phyloP scores from a whole-genome alignment of 2,113 vertebrate genomes.

The Cettia cetti region DNA sequence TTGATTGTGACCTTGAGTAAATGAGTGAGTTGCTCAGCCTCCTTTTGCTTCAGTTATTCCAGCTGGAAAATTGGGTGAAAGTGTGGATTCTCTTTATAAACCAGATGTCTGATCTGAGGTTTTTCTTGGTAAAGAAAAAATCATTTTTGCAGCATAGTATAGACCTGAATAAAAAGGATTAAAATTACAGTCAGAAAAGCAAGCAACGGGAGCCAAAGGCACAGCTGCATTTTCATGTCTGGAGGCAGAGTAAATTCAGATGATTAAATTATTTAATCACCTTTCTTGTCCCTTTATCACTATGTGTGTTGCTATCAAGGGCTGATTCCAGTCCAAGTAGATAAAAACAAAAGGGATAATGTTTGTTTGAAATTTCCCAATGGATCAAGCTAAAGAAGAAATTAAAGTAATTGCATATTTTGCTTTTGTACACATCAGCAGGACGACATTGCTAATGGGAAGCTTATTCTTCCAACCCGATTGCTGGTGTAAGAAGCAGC shows the following conservation, averaged over 20 bases:
- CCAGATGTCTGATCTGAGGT: slow-evolving; percentile 2
- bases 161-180: background rate
- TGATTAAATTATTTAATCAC: slow-evolving; percentile 24
- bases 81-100: background rate
- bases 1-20: background rate
- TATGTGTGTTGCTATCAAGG: background rate
- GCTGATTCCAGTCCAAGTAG: background rate
- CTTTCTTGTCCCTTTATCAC: background rate
- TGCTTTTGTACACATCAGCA: background rate
- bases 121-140: slow-evolving; percentile 4
- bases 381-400: background rate
- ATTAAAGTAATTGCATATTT: background rate
- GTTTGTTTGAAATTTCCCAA: background rate
- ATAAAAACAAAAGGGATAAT: background rate
- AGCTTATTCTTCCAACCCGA: background rate
- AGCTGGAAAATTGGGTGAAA: background rate
- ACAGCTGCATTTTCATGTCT: background rate
- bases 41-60: slow-evolving; percentile 26
- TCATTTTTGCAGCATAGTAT: background rate
- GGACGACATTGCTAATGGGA: background rate
- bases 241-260: background rate
- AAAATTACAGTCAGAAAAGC: background rate
- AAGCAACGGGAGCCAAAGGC: background rate
- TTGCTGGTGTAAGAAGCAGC: background rate
- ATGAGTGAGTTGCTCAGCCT: background rate